These are phyloP conservation scores for Leptopilina drosophilae DNA, from an alignment of 2,888 invertebrate species.

Conservation along the genomic window DNA sequence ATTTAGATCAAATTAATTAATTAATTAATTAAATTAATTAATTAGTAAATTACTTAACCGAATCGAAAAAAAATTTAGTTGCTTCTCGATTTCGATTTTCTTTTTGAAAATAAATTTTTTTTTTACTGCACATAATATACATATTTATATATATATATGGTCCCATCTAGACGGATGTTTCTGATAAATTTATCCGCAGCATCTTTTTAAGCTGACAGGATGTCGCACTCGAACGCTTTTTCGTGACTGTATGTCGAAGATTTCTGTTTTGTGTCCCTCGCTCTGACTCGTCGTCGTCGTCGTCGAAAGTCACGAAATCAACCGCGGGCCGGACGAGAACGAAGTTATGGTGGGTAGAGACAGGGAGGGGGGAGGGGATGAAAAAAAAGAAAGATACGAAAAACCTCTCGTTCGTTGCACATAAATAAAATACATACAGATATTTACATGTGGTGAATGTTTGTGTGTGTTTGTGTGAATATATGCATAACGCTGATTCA, in stretches of 20 bases:
- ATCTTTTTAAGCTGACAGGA: conserved; percentile 45
- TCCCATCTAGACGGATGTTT: conserved; percentile 3
- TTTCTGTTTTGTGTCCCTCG: conserved; percentile 42
- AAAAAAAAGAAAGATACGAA: neutral
- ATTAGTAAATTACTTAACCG: no score
- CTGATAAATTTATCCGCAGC: conserved; percentile 28
- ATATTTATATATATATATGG: no score
- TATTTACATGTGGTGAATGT: neutral
- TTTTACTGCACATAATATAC: no score
- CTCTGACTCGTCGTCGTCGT: conserved; percentile 43
- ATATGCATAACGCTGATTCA: conserved; percentile 54
- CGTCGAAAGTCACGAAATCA: conserved; percentile 57
- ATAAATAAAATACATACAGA: neutral
- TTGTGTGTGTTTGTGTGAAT: neutral
- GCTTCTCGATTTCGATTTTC: no score
- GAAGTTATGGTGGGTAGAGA: no score
- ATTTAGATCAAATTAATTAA: no score
- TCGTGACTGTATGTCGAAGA: conserved; percentile 52
- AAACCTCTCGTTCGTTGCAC: neutral
- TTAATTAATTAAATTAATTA: no score
- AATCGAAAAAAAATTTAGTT: no score
- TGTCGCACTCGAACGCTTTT: conserved; percentile 50
- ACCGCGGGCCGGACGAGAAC: neutral
- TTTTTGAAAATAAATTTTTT: no score
- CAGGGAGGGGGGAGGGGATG: neutral